A percentile compares a stretch with the other conserved stretches of the same genome.
These are phyloP conservation scores for Carpatolechia fugitivella DNA, from an alignment of 2,888 invertebrate genomes.

Conservation along the genomic window DNA sequence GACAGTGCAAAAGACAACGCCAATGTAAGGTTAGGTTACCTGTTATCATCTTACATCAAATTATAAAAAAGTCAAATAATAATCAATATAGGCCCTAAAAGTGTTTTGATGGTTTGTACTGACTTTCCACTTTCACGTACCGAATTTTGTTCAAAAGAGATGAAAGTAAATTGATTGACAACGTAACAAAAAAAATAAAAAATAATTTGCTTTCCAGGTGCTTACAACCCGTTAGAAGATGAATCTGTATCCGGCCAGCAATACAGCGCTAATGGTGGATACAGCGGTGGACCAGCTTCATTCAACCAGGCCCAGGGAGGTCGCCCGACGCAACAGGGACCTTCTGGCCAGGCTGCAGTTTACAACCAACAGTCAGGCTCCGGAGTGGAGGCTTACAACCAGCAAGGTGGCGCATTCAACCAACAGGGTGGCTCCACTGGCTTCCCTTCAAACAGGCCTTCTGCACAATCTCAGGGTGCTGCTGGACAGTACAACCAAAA, in stretches of 20 bases:
- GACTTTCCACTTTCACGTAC: too few relatives aligned
- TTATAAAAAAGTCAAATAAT: too few relatives aligned
- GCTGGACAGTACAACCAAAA: slow-evolving; percentile 15
- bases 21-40: too few relatives aligned
- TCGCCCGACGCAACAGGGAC: neutral
- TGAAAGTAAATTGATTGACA: neutral
- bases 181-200: neutral
- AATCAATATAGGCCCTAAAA: too few relatives aligned
- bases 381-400: slow-evolving; percentile 10
- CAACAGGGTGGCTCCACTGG: neutral
- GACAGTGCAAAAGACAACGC: too few relatives aligned
- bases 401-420: slow-evolving; percentile 11
- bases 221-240: slow-evolving; percentile 65
- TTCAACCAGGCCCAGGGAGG: slow-evolving; percentile 12
- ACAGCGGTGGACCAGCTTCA: slow-evolving; percentile 1
- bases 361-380: neutral
- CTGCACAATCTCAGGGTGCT: slow-evolving; percentile 23
- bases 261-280: neutral
- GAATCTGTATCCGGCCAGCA: slow-evolving; percentile 28
- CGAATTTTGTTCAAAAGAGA: too few relatives aligned
- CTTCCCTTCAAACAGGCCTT: neutral
- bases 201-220: slow-evolving; percentile 46
- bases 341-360: neutral
- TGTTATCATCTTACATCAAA: too few relatives aligned
- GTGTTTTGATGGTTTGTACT: too few relatives aligned